Evolutionary conservation across 2,888 invertebrate species (phyloP), one percentile per base, ranked within the genome.

Genomic region (Epinotia nisella): DNA sequence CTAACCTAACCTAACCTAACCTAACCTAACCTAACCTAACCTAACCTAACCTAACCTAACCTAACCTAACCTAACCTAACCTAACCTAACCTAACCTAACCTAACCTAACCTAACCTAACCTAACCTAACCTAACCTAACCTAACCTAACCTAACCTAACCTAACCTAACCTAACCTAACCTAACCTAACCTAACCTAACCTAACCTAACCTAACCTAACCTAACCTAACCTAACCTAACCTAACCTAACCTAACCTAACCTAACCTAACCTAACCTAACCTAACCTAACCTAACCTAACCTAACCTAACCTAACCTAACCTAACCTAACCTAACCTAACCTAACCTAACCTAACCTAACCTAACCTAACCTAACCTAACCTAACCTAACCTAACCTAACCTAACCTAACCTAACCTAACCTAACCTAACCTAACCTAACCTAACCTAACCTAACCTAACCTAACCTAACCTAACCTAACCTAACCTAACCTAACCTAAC

Each of bases 1-100:
- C 71, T 65, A 64, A 58, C 65, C 71, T 71, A 71, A 59, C 71
- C 70, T 70, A 70, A 70, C 70, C 70, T 70, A 70, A 70, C 70
- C 70, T 70, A 70, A 70, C 70, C 70, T 70, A 70, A 41, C 41
- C 41, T 62, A 61, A 55, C 66, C 71, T 72, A 72, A 72, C 71
- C 71, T 72, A 72, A 72, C 71, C 71, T 66, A 72, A 72, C 71
- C 71, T 66, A 67, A 72, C 71, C 71, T 66, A 72, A 72, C 71
- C 71, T 66, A 72, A 72, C 71, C 71, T 66, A 67, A 72, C 67
- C 67, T 67, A 72, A 66, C 64, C 67, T 65, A 72, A 65, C 65
- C 65, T 51, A 60, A 65, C 56, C 68, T 74, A 60, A 72, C 67
- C 61, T 74, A 59, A 69, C 59, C 58, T 55, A 64, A 69, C 69